Conservation (phyloP, 1,140 invertebrate genomes). For the Adelges cooleyi region DNA sequence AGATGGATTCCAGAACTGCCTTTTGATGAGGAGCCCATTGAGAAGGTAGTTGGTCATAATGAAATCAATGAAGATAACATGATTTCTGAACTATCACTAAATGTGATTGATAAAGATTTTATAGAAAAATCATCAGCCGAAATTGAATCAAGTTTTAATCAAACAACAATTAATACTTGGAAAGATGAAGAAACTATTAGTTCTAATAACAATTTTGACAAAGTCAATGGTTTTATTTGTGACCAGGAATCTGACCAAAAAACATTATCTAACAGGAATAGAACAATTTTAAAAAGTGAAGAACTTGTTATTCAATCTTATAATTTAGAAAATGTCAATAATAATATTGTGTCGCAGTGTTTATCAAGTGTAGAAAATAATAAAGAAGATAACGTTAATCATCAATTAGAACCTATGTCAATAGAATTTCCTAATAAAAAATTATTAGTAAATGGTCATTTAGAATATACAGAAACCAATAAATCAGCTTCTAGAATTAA, state of each 20-base stretch:
- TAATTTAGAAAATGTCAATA: background rate
- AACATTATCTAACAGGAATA: background rate
- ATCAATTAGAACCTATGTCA: too few species aligned
- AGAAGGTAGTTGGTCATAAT: too few species aligned
- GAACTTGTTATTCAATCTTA: background rate
- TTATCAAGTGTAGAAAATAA: background rate
- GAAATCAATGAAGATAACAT: too few species aligned
- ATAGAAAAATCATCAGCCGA: background rate
- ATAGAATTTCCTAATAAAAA: too few species aligned
- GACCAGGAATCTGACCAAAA: background rate
- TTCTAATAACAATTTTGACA: background rate
- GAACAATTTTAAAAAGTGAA: background rate
- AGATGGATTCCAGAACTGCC: constrained; percentile 14
- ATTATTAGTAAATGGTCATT: background rate
- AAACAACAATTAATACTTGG: background rate
- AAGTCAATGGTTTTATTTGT: too few species aligned
- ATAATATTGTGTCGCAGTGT: background rate
- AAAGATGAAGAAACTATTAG: background rate
- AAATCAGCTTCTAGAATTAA: background rate
- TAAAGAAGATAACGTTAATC: background rate
- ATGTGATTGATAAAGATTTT: too few species aligned
- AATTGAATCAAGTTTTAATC: background rate
- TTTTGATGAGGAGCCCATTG: background rate
- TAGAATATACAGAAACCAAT: background rate
- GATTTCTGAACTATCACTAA: too few species aligned